phyloP scores from a whole-genome alignment of 2,113 vertebrate genomes.

The Eurypyga helias region DNA sequence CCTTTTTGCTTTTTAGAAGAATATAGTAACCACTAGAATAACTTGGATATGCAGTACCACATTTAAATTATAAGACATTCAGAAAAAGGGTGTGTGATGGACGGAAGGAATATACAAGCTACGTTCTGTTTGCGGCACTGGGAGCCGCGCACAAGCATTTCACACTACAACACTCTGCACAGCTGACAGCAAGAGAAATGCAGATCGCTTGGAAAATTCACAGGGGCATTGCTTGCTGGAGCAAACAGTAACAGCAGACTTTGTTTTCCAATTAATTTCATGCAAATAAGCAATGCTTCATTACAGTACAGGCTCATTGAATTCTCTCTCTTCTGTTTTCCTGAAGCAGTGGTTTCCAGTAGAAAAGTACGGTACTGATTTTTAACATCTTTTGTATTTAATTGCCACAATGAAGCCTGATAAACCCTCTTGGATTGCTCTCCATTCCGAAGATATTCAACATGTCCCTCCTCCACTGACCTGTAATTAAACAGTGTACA shows the following conservation, averaged over 20 bases:
- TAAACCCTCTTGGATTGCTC: not conserved
- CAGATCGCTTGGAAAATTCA: not conserved
- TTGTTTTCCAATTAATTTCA: not conserved
- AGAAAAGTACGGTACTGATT: not conserved
- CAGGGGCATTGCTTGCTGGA: not conserved
- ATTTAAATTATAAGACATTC: not conserved
- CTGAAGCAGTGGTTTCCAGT: not conserved
- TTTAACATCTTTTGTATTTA: not conserved
- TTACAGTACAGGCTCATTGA: rapidly evolving
- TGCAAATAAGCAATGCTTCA: not conserved
- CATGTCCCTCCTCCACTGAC: rapidly evolving
- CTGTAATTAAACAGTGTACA: rapidly evolving
- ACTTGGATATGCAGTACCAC: rapidly evolving
- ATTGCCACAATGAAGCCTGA: not conserved
- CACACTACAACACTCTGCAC: not conserved
- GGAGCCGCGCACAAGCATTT: not conserved
- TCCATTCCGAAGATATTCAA: not conserved
- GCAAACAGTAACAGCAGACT: not conserved
- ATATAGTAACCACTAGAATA: not conserved
- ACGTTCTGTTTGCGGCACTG: not conserved
- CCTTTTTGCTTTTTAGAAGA: not conserved
- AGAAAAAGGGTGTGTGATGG: not conserved
- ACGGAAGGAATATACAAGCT: rapidly evolving
- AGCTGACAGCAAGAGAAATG: not conserved
- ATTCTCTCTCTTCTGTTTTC: not conserved